Base-by-base conservation (phyloP, 2,797 vertebrate genomes). In the Thalassophryne amazonica region DNA sequence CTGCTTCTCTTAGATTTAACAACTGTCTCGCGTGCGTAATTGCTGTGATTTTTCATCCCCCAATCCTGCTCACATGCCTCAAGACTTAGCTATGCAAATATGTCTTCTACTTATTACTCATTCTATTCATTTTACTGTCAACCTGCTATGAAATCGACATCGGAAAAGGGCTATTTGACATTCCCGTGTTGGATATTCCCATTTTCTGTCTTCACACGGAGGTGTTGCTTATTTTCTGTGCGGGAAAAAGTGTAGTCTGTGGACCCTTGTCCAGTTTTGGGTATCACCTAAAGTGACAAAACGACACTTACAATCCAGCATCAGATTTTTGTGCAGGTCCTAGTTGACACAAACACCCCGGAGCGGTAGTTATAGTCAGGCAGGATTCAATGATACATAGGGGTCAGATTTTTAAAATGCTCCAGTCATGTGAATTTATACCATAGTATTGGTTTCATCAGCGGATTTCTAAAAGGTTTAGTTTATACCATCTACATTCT, bases 181-280 rank as follows among this genome's bases (percentile, higher is more conserved):
- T 61, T 43, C 43, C 41, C 46, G 36, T 62, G 68, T 57, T 57
- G 49, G 60, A 55, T 69, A 65, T 51, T 62, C 34, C 45, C 43
- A 33, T 74, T 60, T 66, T 63, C 36, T 68, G 58, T 63, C 69
- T 67, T 60, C 55, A 56, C 54, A 47, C 52, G 34, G 69, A 73
- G 80, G 73, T 81, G 80, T 64, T 72, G 53, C 63, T 58, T 77
- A 60, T 73, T 77, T 75, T 62, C 43, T 72, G 38, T 52, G 54
- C 40, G 60, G 75, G 66, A 24, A 49, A 74, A 66, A 72, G 60
- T 31, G 47, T 62, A 67, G 60, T 65, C 71, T 55, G 7, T 21
- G n/a, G 23, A 8, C 14, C 16, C 13, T 7, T 6, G 4, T 5
- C n/a, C n/a, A n/a, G n/a, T n/a, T n/a, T n/a, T n/a, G n/a, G n/a